These are phyloP conservation scores for Anastrepha obliqua DNA, from an alignment of 1,140 invertebrate species.

Conservation along the genomic window DNA sequence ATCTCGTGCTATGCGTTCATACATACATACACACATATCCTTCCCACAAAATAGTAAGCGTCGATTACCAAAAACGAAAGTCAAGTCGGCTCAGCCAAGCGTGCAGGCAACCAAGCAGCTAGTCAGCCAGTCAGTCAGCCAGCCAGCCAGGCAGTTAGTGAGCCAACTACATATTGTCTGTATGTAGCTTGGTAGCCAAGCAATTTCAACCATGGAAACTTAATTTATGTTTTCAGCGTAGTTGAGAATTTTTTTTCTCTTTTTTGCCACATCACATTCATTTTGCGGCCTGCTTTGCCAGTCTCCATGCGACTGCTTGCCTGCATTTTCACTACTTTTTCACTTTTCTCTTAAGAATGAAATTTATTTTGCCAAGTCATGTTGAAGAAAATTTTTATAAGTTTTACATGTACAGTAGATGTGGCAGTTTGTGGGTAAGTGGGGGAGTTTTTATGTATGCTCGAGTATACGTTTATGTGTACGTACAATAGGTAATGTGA, in stretches of 20 bases:
- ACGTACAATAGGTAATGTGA: conserved; percentile 54
- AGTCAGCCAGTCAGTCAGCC: background rate
- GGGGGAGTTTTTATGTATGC: background rate
- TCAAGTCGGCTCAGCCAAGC: conserved; percentile 28
- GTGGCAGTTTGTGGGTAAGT: background rate
- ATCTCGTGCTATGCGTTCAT: background rate
- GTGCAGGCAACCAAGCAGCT: conserved; percentile 26
- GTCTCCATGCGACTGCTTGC: conserved; percentile 53
- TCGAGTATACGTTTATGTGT: conserved; percentile 67
- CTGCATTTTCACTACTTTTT: conserved; percentile 30
- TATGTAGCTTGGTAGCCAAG: conserved; percentile 47
- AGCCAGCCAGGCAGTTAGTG: background rate
- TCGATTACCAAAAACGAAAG: conserved; percentile 26
- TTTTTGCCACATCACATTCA: conserved; percentile 53
- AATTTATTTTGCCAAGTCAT: conserved; percentile 74
- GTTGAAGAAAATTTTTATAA: conserved; percentile 75
- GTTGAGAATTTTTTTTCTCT: conserved; percentile 72
- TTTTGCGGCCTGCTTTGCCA: conserved; percentile 50
- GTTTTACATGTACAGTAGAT: conserved; percentile 63
- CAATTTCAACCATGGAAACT: conserved; percentile 74
- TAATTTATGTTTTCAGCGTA: conserved; percentile 75
- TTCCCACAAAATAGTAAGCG: background rate
- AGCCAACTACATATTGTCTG: background rate
- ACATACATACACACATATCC: background rate
- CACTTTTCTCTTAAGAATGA: conserved; percentile 69